phyloP scores from a whole-genome alignment of 1,140 invertebrate species.

The Drosophila parabipectinata region DNA sequence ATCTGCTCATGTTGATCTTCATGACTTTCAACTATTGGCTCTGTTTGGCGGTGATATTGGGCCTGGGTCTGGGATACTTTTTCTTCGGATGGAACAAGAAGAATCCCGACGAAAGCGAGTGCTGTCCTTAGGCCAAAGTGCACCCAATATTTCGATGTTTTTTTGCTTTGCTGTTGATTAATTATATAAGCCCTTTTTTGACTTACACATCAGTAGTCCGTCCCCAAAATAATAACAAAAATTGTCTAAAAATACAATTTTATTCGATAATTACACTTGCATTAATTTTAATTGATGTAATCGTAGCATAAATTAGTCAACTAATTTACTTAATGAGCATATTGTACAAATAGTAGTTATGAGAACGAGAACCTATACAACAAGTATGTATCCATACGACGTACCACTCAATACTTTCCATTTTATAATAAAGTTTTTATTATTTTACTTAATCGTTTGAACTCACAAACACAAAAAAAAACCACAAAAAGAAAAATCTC shows the following conservation, averaged over 20 bases:
- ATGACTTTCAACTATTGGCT: constrained; percentile 99
- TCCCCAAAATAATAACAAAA: constrained; percentile 56
- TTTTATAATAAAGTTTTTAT: constrained; percentile 40
- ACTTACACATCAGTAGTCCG: constrained; percentile 21
- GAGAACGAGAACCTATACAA: constrained; percentile 67
- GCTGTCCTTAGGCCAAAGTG: constrained; percentile 43
- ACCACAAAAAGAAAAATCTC: constrained; percentile 58
- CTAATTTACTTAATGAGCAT: constrained; percentile 76
- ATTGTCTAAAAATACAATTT: constrained; percentile 68
- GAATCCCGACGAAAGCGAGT: constrained; percentile 62
- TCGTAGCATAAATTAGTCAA: constrained; percentile 74
- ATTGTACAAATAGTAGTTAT: constrained; percentile 76
- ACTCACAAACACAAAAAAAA: constrained; percentile 18
- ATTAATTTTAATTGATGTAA: constrained; percentile 46
- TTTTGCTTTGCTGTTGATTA: constrained; percentile 1
- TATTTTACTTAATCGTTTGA: constrained; percentile 12
- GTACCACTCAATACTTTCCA: constrained; percentile 62
- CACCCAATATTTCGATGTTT: neutral
- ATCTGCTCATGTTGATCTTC: constrained; percentile 98
- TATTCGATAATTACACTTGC: constrained; percentile 64
- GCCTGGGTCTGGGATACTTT: constrained; percentile 95
- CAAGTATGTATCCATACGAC: constrained; percentile 27
- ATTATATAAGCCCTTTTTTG: constrained; percentile 1
- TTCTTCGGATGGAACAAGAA: constrained; percentile 92
- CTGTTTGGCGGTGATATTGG: constrained; percentile 93